Base-by-base conservation (phyloP, 2,797 vertebrate genomes). In the Bradypodion ventrale region DNA sequence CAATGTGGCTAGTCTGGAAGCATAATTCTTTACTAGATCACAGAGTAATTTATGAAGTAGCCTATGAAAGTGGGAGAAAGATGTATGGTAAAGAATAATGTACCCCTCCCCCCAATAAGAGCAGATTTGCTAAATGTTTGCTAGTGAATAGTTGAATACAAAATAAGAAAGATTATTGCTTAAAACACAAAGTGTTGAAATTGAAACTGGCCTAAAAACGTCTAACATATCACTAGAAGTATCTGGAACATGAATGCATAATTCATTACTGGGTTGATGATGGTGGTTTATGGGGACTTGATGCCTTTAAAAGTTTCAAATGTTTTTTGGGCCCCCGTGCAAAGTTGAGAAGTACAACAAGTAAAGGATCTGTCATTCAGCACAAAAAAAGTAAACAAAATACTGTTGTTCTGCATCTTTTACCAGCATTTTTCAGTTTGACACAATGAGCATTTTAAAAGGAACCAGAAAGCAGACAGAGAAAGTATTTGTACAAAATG, bases 401-500 rank as follows among this genome's bases (percentile, higher is more conserved):
- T 81, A 70, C 40, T 12, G 46, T 82, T 69, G 1, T 63, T 82
- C 65, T 1, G 1, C 29, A 59, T 73, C 2, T 40, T 81, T 78
- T 49, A 63, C 82, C 0, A 5, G 27, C 42, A n/a, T 78, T 62
- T n/a, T 16, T 84, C 56, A 1, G 1, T 75, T 80, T 88, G 15
- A 76, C 0, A 44, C 5, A 65, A 23, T 72, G 32, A 80, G 40
- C 5, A 35, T 29, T 59, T 82, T 27, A 13, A 70, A 46, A 81
- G 19, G 80, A 5, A 59, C 21, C 1, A 76, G 9, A 77, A 89
- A 83, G 9, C 2, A 87, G 68, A 85, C 3, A 70, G 1, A 37
- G 75, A 83, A 80, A 29, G 2, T 32, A 52, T 75, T 88, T 72
- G 37, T 85, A 56, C 65, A 5, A 87, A 84, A 12, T 68, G 80